Evolutionary conservation across 1,140 invertebrate species (phyloP), one percentile per base, ranked within the genome.

Genomic region (Delia radicum): DNA sequence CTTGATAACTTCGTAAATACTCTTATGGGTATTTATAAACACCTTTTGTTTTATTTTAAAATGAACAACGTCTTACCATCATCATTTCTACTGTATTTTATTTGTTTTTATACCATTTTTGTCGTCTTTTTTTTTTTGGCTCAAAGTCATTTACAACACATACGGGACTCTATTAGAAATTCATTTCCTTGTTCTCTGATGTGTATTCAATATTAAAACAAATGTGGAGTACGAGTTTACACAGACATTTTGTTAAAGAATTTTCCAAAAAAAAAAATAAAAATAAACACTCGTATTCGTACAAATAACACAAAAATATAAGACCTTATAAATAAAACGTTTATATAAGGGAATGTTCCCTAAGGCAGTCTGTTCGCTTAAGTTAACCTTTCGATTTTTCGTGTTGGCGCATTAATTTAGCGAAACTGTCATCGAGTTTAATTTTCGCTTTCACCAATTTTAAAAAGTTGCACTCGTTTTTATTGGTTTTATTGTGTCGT

Each of bases 1-100:
- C n/a, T 33, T 33, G 65, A 69, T 69, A 69, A 33, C 29, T 69
- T 69, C 7, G 65, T 69, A 69, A 69, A 69, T 33, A 69, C 65
- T 37, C 65, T 69, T 69, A 33, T 69, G 65, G 65, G 31, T 69
- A 33, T 33, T 33, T 24, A 33, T 33, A 69, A 69, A 37, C 31
- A 37, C 65, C 31, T 69, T 24, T 69, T 69, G 29, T 69, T 69
- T 69, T 2, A 33, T 21, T 33, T 33, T 12, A 55, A 55, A 21
- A 55, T 21, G n/a, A 18, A 1, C n/a, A 55, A 8, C 21, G 21
- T 55, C 48, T 55, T 55, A 55, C 10, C 48, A 21, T 55, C 48
- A 55, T 55, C 21, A 8, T 21, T 21, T 55, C 21, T 55, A 21
- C 48, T 21, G 13, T 10, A 3, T 37, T 55, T 18, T 21, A 1